Conservation (phyloP, 1,140 invertebrate species). For the Sinella curviseta region DNA sequence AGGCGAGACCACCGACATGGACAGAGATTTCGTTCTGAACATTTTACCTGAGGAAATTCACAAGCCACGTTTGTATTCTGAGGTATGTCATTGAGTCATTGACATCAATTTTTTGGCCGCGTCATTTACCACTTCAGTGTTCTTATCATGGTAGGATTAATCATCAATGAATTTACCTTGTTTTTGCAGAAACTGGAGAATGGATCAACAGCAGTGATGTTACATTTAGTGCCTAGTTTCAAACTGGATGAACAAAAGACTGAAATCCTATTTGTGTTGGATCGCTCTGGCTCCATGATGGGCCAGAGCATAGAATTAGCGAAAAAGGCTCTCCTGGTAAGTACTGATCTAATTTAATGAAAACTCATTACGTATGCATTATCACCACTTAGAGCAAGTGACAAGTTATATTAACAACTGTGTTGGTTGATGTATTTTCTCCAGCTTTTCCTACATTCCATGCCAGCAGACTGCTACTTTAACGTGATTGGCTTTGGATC, state of each 20-base stretch:
- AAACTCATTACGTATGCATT: not conserved
- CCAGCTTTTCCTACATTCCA: slow-evolving; percentile 48
- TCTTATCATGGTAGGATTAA: too few relatives aligned
- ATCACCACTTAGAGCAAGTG: too few relatives aligned
- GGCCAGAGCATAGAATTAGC: slow-evolving; percentile 50
- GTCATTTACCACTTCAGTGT: too few relatives aligned
- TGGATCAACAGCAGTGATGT: slow-evolving; percentile 26
- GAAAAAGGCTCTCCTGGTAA: slow-evolving; percentile 51
- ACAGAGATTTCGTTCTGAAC: slow-evolving; percentile 33
- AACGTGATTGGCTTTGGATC: slow-evolving; percentile 50
- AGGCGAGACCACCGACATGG: slow-evolving; percentile 27
- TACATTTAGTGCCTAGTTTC: slow-evolving; percentile 18
- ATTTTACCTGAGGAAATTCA: slow-evolving; percentile 2
- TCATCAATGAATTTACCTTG: not conserved
- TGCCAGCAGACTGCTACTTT: slow-evolving; percentile 48
- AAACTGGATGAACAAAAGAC: slow-evolving; percentile 44
- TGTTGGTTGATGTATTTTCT: too few relatives aligned
- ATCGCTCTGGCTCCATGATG: slow-evolving; percentile 52
- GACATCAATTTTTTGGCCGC: slow-evolving; percentile 13
- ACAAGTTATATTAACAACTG: not conserved
- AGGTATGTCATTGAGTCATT: slow-evolving; percentile 18
- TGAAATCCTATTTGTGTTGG: slow-evolving; percentile 51
- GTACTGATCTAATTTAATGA: slow-evolving; percentile 9
- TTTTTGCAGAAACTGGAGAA: slow-evolving; percentile 27
- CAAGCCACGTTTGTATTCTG: slow-evolving; percentile 4